phyloP scores from a whole-genome alignment of 2,797 vertebrate genomes.

The Epinephelus malabaricus region DNA sequence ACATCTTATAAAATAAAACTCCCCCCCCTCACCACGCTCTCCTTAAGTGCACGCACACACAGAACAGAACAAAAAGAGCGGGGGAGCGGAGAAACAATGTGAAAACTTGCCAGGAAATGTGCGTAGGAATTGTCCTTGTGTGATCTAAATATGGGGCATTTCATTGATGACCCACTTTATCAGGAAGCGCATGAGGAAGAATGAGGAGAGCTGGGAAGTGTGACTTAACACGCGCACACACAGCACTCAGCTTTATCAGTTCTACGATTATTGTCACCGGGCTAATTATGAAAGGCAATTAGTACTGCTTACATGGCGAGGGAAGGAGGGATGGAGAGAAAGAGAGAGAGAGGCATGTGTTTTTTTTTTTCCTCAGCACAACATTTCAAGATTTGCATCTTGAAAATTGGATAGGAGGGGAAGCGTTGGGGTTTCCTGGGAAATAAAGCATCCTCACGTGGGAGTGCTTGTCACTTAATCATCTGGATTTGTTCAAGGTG shows the following conservation, averaged over 20 bases:
- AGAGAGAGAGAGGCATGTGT: slow-evolving; percentile 26
- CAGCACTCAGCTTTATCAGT: slow-evolving; percentile 72
- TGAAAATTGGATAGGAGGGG: slow-evolving; percentile 78
- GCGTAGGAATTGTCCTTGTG: slow-evolving; percentile 54
- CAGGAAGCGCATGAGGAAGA: slow-evolving; percentile 68
- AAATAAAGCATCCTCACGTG: slow-evolving; percentile 82
- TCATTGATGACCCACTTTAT: slow-evolving; percentile 85
- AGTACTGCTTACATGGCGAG: slow-evolving; percentile 82
- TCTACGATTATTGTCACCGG: slow-evolving; percentile 85
- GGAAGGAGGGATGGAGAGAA: slow-evolving; percentile 42
- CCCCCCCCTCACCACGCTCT: slow-evolving; percentile 8
- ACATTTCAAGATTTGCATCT: slow-evolving; percentile 77
- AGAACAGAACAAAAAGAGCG: background rate
- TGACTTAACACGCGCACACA: slow-evolving; percentile 37
- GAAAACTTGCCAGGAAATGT: slow-evolving; percentile 54
- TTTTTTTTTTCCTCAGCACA: slow-evolving; percentile 40
- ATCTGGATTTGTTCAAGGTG: slow-evolving; percentile 88
- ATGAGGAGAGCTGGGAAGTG: slow-evolving; percentile 40
- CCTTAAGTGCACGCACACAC: background rate
- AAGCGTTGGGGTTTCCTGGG: slow-evolving; percentile 79
- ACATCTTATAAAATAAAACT: slow-evolving; percentile 39
- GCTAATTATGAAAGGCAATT: slow-evolving; percentile 91
- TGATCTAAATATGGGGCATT: slow-evolving; percentile 75
- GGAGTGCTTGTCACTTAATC: slow-evolving; percentile 85
- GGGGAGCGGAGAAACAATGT: slow-evolving; percentile 30